phyloP scores from a whole-genome alignment of 1,140 invertebrate species.

The Sminthurinus signatus region DNA sequence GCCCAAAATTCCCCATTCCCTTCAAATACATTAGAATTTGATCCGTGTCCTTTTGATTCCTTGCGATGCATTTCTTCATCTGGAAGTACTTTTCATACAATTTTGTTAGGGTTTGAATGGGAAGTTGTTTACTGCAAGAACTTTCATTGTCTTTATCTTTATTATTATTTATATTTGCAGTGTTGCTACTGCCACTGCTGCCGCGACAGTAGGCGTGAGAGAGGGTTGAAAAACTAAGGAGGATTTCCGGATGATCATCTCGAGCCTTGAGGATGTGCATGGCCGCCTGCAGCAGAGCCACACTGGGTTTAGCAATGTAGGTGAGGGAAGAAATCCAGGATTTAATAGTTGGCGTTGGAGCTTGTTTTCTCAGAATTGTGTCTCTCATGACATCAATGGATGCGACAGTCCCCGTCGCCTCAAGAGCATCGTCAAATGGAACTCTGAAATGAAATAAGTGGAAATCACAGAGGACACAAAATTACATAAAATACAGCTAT shows the following conservation, averaged over 20 bases:
- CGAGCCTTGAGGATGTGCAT: slow-evolving; percentile 44
- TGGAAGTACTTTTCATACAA: slow-evolving; percentile 30
- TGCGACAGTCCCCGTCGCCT: slow-evolving; percentile 47
- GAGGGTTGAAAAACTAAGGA: slow-evolving; percentile 48
- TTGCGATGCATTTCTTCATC: slow-evolving; percentile 22
- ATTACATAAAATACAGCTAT: too few species aligned
- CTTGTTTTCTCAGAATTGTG: slow-evolving; percentile 43
- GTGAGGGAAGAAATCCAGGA: slow-evolving; percentile 50
- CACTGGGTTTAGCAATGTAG: slow-evolving; percentile 48
- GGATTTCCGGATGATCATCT: slow-evolving; percentile 42
- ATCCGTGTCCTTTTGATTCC: slow-evolving; percentile 16
- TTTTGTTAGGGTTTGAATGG: slow-evolving; percentile 24
- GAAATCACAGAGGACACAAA: too few species aligned
- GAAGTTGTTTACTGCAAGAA: slow-evolving; percentile 6
- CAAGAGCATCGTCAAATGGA: slow-evolving; percentile 48
- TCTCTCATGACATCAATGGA: slow-evolving; percentile 47
- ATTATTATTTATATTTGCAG: neutral
- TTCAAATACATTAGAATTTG: slow-evolving; percentile 71
- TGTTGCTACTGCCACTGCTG: neutral
- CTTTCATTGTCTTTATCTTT: neutral
- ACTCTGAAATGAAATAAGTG: slow-evolving; percentile 23
- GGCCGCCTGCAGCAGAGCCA: slow-evolving; percentile 46
- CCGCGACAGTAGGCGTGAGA: slow-evolving; percentile 48
- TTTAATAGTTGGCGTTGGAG: slow-evolving; percentile 41
- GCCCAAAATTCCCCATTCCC: slow-evolving; percentile 79